These are phyloP conservation scores for Neodiprion fabricii DNA, from an alignment of 1,140 invertebrate species.

Conservation along the genomic window DNA sequence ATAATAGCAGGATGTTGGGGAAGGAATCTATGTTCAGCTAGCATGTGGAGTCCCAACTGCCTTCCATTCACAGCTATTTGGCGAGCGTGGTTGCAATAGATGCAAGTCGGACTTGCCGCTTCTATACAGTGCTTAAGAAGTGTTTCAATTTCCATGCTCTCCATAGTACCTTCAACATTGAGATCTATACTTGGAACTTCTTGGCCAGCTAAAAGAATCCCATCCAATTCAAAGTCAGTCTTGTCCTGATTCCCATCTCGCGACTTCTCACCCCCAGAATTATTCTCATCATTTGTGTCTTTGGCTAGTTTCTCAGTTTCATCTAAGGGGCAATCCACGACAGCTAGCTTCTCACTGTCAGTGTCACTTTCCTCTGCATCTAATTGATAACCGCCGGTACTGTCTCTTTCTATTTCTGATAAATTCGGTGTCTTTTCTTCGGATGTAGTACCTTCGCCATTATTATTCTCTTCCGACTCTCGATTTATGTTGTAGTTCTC, in stretches of 20 bases:
- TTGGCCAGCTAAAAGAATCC: conserved; percentile 63
- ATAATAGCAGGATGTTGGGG: conserved; percentile 62
- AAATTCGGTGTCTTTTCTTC: conserved; percentile 39
- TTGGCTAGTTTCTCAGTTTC: conserved; percentile 27
- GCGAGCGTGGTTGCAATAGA: conserved; percentile 84
- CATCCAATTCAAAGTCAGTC: conserved; percentile 31
- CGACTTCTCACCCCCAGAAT: conserved; percentile 22
- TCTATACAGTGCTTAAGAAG: conserved; percentile 76
- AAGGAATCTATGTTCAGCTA: conserved; percentile 78
- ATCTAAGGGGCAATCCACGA: conserved; percentile 36
- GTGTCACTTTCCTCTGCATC: conserved; percentile 44
- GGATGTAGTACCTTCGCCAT: conserved; percentile 40
- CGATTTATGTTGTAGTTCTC: conserved; percentile 32
- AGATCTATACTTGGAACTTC: conserved; percentile 74
- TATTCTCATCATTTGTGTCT: conserved; percentile 26
- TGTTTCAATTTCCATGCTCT: conserved; percentile 73
- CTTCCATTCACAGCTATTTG: conserved; percentile 83
- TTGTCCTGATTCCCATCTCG: conserved; percentile 18
- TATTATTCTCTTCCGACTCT: conserved; percentile 55
- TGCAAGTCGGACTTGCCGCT: conserved; percentile 71
- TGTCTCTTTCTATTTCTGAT: conserved; percentile 27
- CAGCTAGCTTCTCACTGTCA: conserved; percentile 44
- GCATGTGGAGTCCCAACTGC: conserved; percentile 78
- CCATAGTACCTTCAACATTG: conserved; percentile 75
- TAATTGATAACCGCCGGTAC: conserved; percentile 24